phyloP scores from a whole-genome alignment of 2,888 invertebrate genomes.

The Drosophila nr. perissopoda region DNA sequence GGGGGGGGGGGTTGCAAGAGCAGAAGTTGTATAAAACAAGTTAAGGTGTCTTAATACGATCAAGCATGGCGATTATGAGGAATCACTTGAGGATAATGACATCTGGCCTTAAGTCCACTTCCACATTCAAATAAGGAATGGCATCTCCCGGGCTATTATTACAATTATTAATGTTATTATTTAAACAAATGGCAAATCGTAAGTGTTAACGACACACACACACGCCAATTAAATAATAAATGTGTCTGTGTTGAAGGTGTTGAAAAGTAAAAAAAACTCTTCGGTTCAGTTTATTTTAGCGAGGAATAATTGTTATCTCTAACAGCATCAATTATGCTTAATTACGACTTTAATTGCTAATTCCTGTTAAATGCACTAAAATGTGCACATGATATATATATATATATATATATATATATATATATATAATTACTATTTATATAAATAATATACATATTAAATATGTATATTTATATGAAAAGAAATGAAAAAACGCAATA shows the following conservation, averaged over 20 bases:
- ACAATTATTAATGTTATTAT: slow-evolving; percentile 18
- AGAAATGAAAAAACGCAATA: slow-evolving; percentile 41
- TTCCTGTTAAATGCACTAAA: not conserved
- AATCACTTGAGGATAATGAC: slow-evolving; percentile 75
- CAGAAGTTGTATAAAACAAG: slow-evolving; percentile 56
- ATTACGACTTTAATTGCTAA: slow-evolving; percentile 28
- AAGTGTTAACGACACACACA: not conserved
- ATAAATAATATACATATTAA: not conserved
- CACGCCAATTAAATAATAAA: not conserved
- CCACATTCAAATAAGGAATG: slow-evolving; percentile 22
- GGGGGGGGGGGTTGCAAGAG: not conserved
- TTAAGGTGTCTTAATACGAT: slow-evolving; percentile 79
- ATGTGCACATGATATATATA: not conserved
- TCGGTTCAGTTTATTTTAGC: not conserved
- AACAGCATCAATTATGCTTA: not conserved
- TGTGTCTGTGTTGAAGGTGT: not conserved
- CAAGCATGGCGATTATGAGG: slow-evolving; percentile 77
- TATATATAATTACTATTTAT: not conserved
- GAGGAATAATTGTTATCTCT: not conserved
- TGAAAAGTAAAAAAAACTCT: not conserved
- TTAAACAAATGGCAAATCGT: not conserved
- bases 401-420: not conserved
- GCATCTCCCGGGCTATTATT: slow-evolving; percentile 9
- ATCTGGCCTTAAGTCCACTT: slow-evolving; percentile 32
- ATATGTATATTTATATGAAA: not conserved